Percentiles rank a stretch among this genome's conserved stretches.
Conservation (phyloP, 2,797 vertebrate genomes). For the Silurus lanzhouensis region DNA sequence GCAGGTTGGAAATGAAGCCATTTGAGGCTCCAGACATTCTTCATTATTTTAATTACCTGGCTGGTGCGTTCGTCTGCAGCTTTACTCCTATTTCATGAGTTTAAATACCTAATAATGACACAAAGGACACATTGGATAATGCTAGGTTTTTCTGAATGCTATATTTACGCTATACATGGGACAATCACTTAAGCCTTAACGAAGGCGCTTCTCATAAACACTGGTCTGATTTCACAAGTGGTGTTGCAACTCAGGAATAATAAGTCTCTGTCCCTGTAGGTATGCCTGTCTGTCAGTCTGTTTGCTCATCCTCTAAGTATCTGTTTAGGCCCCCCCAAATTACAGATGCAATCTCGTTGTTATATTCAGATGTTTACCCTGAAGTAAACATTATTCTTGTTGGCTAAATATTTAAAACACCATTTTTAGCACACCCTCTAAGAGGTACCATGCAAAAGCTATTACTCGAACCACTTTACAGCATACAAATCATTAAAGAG, state of each 20-base stretch:
- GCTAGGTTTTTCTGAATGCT: not conserved
- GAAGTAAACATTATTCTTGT: constrained; percentile 34
- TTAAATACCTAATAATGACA: constrained; percentile 19
- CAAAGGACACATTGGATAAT: constrained; percentile 27
- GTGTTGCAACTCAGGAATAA: constrained; percentile 22
- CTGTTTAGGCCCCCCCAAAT: not conserved
- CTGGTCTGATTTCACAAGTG: not conserved
- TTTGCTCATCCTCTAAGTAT: constrained; percentile 7
- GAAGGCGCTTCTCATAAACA: constrained; percentile 19
- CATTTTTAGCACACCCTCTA: not conserved
- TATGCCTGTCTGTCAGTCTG: not conserved
- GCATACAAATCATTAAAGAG: constrained; percentile 36
- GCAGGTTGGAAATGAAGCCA: constrained; percentile 37
- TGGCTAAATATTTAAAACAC: constrained; percentile 42
- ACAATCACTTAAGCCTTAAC: not conserved
- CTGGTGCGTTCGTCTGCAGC: constrained; percentile 40
- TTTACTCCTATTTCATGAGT: constrained; percentile 40
- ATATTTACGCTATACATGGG: not conserved
- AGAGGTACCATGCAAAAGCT: constrained; percentile 12
- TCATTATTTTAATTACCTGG: constrained; percentile 51
- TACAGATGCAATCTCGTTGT: constrained; percentile 19
- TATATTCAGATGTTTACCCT: constrained; percentile 28
- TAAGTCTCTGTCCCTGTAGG: not conserved
- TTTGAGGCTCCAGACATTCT: constrained; percentile 49
- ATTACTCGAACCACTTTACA: constrained; percentile 5